Base-by-base conservation (phyloP, 1,140 invertebrate genomes). In the Adoxophyes honmai region DNA sequence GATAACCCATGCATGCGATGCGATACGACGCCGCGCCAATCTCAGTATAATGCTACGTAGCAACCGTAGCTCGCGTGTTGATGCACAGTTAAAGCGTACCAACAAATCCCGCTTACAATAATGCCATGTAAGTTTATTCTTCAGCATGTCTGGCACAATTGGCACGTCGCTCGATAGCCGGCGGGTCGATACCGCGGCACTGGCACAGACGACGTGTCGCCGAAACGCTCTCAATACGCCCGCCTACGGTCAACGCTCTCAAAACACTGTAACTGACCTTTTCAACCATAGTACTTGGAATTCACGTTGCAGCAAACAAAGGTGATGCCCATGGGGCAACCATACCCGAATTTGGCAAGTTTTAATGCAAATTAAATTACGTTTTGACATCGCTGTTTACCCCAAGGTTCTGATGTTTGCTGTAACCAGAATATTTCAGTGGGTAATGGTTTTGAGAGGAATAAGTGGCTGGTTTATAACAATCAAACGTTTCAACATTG, bases 201-300 rank as follows among this genome's bases (percentile, higher is more conserved):
- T 3, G 11, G 16, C 21, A 48, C 21, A 48, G 42, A 48, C 42
- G 42, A 48, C 16, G 16, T 48, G 42, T 48, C 42, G 42, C 42
- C 42, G 42, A 48, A 48, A 48, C 18, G 42, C 10, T 48, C 36
- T 11, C 16, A 28, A 33, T 33, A 28, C 16, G 21, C 21, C 6
- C 21, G 21, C 2, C 21, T 28, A 48, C 18, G 42, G 21, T 48
- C 42, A n/a, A 6, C 16, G 42, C 21, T 33, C 42, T 21, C 18
- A 33, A 48, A 48, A 48, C 21, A 18, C 10, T 48, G 1, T n/a
- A 13, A 11, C 42, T 33, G 10, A 33, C 42, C 21, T 28, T 48
- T 48, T 13, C 21, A 28, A 28, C 21, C 6, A 28, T 28, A 3
- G 6, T 28, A 28, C 21, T 28, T 28, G 21, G 21, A 28, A 28